Conservation (phyloP, 2,797 vertebrate species). For the Saxicola maurus region DNA sequence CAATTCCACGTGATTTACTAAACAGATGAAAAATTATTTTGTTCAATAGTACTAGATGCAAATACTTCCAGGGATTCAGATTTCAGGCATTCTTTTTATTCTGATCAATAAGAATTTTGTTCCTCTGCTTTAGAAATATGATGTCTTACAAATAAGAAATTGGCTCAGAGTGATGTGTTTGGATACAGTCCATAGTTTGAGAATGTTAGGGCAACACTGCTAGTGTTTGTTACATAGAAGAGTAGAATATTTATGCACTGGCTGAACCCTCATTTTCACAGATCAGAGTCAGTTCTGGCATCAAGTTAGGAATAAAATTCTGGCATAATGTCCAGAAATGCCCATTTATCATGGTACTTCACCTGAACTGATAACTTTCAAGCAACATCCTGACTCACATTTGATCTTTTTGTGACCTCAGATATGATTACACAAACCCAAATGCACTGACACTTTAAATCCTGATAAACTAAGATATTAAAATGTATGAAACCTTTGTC, state of each 20-base stretch:
- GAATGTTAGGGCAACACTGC: not conserved
- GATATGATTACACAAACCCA: not conserved
- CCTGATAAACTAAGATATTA: not conserved
- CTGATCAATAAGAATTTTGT: not conserved
- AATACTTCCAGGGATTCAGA: not conserved
- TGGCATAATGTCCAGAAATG: not conserved
- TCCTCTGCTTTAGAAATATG: not conserved
- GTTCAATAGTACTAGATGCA: not conserved
- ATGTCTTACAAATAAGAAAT: not conserved
- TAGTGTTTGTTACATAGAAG: not conserved
- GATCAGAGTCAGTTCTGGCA: not conserved
- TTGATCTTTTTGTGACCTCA: not conserved
- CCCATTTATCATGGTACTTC: not conserved
- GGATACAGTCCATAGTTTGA: not conserved
- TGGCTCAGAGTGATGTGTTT: not conserved
- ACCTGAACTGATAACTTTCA: not conserved
- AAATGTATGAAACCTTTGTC: not conserved
- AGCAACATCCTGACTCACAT: not conserved
- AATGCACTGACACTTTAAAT: not conserved
- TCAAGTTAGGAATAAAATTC: not conserved
- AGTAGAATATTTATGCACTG: not conserved
- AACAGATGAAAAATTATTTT: not conserved
- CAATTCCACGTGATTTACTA: not conserved
- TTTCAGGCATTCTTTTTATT: not conserved
- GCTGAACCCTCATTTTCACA: not conserved